Evolutionary conservation across 1,140 invertebrate species (phyloP), one percentile per base, ranked within the genome.

Genomic region (Lepidostoma basale): DNA sequence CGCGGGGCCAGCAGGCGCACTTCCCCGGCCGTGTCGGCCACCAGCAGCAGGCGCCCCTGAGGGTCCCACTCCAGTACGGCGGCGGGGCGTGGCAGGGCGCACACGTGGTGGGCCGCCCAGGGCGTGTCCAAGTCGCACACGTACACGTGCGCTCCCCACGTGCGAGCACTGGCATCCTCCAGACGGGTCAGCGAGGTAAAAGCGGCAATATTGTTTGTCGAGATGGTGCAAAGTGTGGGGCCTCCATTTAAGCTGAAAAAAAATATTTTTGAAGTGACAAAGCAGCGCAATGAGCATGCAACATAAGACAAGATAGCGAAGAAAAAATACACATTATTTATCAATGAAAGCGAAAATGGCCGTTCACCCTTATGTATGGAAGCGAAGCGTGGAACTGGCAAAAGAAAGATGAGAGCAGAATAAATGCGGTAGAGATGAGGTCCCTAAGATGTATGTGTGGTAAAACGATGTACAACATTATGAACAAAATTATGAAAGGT

Each of bases 51-150:
- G 52, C 91, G 89, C 5, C 93, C 93, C 66, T 88, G 88, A 26
- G 88, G 82, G 80, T 94, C 92, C 94, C 94, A 96, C 81, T 95
- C 90, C 14, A 96, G 75, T 12, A 89, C 87, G 14, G 91, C 92
- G 5, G 95, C 87, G 59, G 87, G 84, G 18, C 83, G 74, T 26
- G 76, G 54, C 36, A 78, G 80, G 58, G 77, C 77, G 16, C 79
- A 80, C 76, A 88, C 92, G 88, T 88, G 89, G 73, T 92, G 87
- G 63, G 87, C 84, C 74, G 91, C 86, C 92, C 92, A 95, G 1
- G 93, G 92, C 69, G 90, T 90, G 77, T 95, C 93, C 26, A 95
- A 81, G 78, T 96, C 94, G 72, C 90, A 90, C 3, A 95, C 90
- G 78, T 94, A 96, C 44, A 95, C 91, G 79, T 94, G 88, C 20